A percentile compares a stretch with the other conserved stretches of the same genome.
Conservation (phyloP, 2,888 invertebrate species). For the Ctena decussata region DNA sequence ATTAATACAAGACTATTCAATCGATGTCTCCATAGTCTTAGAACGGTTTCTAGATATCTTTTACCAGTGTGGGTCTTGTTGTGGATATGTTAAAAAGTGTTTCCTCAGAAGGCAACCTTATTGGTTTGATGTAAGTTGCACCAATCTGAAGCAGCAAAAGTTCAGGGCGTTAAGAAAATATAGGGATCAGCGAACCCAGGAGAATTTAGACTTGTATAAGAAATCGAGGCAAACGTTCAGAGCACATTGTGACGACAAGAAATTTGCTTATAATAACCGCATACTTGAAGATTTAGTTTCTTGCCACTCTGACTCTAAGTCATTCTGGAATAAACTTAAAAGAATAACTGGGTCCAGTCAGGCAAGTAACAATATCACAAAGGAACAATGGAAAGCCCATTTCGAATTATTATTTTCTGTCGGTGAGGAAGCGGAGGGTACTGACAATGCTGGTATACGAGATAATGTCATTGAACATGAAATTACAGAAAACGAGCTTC, state of each 20-base stretch:
- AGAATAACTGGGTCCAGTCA: background rate
- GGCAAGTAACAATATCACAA: background rate
- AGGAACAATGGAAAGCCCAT: background rate
- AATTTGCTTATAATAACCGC: background rate
- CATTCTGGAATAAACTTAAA: background rate
- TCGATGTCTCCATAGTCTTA: background rate
- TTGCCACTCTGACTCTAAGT: background rate
- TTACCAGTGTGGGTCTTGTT: background rate
- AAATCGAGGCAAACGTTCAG: background rate
- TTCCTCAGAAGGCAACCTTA: background rate
- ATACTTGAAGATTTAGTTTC: background rate
- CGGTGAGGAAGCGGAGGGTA: no score
- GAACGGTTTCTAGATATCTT: background rate
- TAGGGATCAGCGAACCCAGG: background rate
- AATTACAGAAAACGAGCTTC: no score
- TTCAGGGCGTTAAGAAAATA: background rate
- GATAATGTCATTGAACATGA: no score
- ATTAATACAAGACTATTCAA: background rate
- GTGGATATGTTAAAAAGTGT: background rate
- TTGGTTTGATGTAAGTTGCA: background rate
- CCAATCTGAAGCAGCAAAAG: background rate
- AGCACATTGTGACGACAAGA: background rate
- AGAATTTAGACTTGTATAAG: background rate
- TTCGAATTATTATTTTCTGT: background rate
- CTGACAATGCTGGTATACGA: no score